Evolutionary conservation across 2,113 vertebrate genomes (phyloP).

Genomic region (Periophthalmus modestus): DNA sequence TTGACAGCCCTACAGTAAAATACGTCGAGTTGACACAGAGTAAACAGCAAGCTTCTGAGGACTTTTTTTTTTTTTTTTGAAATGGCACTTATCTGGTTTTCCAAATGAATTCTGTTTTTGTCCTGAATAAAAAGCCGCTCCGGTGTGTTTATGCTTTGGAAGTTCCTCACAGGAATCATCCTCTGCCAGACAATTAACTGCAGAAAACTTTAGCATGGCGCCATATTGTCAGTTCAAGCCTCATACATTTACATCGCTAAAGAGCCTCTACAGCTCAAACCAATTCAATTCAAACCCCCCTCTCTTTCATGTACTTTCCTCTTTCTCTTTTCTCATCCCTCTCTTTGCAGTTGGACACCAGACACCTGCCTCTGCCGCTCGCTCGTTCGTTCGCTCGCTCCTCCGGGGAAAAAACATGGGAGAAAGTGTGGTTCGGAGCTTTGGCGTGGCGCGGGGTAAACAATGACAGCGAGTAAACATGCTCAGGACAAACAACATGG

Average conservation of each 20-base stretch:
- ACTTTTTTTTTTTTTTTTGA: no score
- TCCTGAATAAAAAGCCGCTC: constrained; percentile 24
- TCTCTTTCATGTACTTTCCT: neutral
- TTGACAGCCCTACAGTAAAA: no score
- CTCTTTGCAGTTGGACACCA: constrained; percentile 55
- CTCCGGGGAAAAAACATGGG: constrained; percentile 4
- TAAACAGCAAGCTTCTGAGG: no score
- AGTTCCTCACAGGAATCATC: constrained; percentile 57
- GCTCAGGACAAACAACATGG: constrained; percentile 72
- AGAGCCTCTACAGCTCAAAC: constrained; percentile 70
- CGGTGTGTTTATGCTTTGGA: constrained; percentile 53
- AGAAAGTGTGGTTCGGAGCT: constrained; percentile 69
- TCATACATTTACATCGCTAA: constrained; percentile 98
- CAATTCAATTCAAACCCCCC: neutral
- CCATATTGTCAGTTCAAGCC: constrained; percentile 82
- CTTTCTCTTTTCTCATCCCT: constrained; percentile 28
- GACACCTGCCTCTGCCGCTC: constrained; percentile 73
- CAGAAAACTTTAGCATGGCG: constrained; percentile 87
- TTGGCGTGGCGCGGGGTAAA: constrained; percentile 72
- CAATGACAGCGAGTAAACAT: constrained; percentile 74
- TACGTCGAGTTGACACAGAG: no score
- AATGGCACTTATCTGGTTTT: no score
- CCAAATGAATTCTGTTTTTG: neutral
- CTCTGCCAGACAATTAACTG: constrained; percentile 84
- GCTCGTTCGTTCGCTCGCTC: constrained; percentile 64